A percentile compares a stretch with the other conserved stretches of the same genome.
phyloP scores from a whole-genome alignment of 2,888 invertebrate genomes.

The Limulus polyphemus region DNA sequence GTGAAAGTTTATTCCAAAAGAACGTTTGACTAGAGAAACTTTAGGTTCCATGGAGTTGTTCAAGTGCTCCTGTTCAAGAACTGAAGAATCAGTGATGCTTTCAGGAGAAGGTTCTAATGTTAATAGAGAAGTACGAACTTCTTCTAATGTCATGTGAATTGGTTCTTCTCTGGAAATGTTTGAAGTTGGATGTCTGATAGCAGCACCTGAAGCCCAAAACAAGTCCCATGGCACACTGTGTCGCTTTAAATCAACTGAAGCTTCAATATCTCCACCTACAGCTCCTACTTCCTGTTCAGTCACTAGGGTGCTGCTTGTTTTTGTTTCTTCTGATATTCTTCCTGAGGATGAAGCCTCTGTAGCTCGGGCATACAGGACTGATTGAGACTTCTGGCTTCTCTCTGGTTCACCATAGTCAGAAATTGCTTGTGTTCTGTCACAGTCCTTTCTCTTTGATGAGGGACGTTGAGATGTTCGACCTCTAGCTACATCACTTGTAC shows the following conservation, averaged over 20 bases:
- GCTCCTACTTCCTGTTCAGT: too few species aligned
- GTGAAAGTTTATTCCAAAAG: neutral
- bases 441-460: too few species aligned
- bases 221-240: slow-evolving; percentile 23
- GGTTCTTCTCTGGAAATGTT: slow-evolving; percentile 49
- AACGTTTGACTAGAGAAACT: neutral
- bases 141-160: slow-evolving; percentile 60
- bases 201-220: slow-evolving; percentile 17
- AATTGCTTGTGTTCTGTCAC: too few species aligned
- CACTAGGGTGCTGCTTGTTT: too few species aligned
- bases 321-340: too few species aligned
- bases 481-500: neutral
- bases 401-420: too few species aligned
- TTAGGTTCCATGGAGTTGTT: neutral
- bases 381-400: too few species aligned
- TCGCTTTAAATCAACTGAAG: slow-evolving; percentile 6
- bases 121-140: slow-evolving; percentile 26
- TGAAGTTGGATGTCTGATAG: slow-evolving; percentile 8
- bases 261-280: neutral
- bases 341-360: too few species aligned
- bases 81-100: neutral
- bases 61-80: neutral
- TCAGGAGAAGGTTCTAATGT: slow-evolving; percentile 11
- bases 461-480: neutral
- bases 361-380: too few species aligned